phyloP scores from a whole-genome alignment of 2,888 invertebrate species.

The Augiades crinisus region DNA sequence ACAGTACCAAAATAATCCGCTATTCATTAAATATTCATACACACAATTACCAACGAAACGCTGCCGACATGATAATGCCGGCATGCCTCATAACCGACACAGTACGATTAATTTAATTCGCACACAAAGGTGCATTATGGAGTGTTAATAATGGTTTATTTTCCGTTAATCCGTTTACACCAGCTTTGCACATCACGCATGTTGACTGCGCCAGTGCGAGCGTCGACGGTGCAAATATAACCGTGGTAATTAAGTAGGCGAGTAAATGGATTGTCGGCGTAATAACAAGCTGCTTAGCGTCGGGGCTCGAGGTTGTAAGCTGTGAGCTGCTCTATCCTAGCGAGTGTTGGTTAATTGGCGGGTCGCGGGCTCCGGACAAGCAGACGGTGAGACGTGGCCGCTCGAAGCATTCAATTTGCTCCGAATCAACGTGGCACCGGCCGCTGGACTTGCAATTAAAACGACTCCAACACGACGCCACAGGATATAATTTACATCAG shows the following conservation, averaged over 20 bases:
- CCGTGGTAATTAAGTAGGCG: slow-evolving; percentile 41
- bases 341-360: slow-evolving; percentile 59
- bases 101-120: slow-evolving; percentile 60
- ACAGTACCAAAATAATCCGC: slow-evolving; percentile 76
- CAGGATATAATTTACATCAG: slow-evolving; percentile 61
- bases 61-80: slow-evolving; percentile 57
- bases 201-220: slow-evolving; percentile 22
- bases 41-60: slow-evolving; percentile 65
- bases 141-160: slow-evolving; percentile 39
- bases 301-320: slow-evolving; percentile 42
- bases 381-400: slow-evolving; percentile 50
- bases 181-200: slow-evolving; percentile 26
- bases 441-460: slow-evolving; percentile 55
- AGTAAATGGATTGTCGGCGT: slow-evolving; percentile 43
- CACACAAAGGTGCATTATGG: slow-evolving; percentile 24
- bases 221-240: slow-evolving; percentile 38
- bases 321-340: slow-evolving; percentile 43
- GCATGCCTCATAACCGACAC: slow-evolving; percentile 51
- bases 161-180: slow-evolving; percentile 42
- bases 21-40: slow-evolving; percentile 70
- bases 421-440: slow-evolving; percentile 58
- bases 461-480: slow-evolving; percentile 50
- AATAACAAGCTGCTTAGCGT: slow-evolving; percentile 46
- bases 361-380: slow-evolving; percentile 50
- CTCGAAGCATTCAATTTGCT: slow-evolving; percentile 66